phyloP scores from a whole-genome alignment of 2,113 vertebrate species.

The Todiramphus saurophagus region DNA sequence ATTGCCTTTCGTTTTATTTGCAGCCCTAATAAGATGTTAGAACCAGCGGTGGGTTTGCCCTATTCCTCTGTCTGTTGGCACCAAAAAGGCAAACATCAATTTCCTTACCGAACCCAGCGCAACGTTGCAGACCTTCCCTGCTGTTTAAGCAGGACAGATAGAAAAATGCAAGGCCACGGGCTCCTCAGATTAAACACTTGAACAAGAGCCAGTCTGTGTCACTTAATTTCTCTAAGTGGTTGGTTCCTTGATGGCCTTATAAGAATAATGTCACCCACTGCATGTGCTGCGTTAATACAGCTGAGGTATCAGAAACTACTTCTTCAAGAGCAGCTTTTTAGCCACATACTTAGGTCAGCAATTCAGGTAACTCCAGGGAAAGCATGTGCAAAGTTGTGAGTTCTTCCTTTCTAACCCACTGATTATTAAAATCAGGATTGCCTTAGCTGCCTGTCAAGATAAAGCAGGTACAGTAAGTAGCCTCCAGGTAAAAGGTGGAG shows the following conservation, averaged over 20 bases:
- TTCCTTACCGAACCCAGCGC: neutral
- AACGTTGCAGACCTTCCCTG: neutral
- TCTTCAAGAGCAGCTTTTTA: neutral
- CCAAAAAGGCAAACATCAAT: neutral
- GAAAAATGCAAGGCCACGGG: neutral
- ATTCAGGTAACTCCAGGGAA: neutral
- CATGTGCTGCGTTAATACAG: neutral
- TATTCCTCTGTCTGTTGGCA: neutral
- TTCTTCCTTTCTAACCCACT: neutral
- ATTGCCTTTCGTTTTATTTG: neutral
- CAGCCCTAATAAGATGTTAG: neutral
- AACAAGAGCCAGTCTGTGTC: neutral
- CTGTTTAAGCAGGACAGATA: neutral
- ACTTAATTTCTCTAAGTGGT: conserved; percentile 46
- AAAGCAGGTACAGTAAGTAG: neutral
- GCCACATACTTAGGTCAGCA: neutral
- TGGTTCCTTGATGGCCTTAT: neutral
- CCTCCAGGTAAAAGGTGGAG: neutral
- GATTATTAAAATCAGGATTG: neutral
- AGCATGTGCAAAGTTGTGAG: neutral
- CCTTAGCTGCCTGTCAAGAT: rapidly evolving
- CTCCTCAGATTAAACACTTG: neutral
- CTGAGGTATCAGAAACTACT: neutral
- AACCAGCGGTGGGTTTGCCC: neutral
- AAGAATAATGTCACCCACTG: neutral